Evolutionary conservation across 2,888 invertebrate genomes (phyloP), one percentile per base, ranked within the genome.

Genomic region (Napeogenes inachia): DNA sequence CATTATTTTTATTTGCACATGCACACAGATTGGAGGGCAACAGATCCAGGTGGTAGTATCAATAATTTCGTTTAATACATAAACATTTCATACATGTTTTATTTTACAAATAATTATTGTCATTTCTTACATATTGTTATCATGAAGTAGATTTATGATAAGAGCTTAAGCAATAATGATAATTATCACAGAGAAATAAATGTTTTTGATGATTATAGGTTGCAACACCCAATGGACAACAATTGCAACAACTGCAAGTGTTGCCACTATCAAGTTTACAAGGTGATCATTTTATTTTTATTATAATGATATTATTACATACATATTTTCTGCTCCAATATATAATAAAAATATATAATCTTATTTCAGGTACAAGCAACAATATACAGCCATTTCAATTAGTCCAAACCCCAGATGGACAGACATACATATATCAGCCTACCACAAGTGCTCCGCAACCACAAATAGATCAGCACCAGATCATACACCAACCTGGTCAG

Each of bases 391-490:
- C 98, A 13, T 94, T 98, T 76, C 98, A 98, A 82, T 90, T 98
- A 53, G 94, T 98, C 45, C 98, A 98, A 81, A 95, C 97, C 0
- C 93, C 97, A 0, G 98, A 98, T 83, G 98, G 98, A 1, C 98
- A 98, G 84, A 97, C 98, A 0, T 95, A 96, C 73, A 93, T 97
- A 61, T 97, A 97, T 81, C 98, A 98, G 79, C 96, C 97, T 0
- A 92, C 81, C 0, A 74, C 82, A 0, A 81, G 64, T 47, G 72
- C 85, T 0, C 74, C 78, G 2, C 87, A 87, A 63, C 82, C 82
- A 0, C 73, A 86, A 5, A 81, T 89, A 0, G 89, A 90, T 65
- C 89, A 88, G 64, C 89, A 88, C 60, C 90, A 88, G 68, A 84
- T 90, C 3, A 73, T 90, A 59, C 90, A 90, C 64, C 90, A 89